Evolutionary conservation across 2,113 vertebrate species (phyloP).

Genomic region (Cynopterus brachyotis): DNA sequence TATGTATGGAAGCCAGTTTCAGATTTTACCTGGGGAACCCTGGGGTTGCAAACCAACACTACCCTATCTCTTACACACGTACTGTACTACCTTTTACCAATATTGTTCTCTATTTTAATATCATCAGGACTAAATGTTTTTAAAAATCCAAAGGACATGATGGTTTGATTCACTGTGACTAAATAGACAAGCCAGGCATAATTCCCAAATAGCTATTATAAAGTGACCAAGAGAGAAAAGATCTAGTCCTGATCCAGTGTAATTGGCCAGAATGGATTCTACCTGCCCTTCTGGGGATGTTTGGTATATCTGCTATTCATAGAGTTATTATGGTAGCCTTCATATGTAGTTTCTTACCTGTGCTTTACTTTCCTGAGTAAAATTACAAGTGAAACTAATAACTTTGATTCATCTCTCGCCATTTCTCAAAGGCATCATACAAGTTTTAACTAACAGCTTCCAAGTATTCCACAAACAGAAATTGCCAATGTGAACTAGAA

Average conservation of each 20-base stretch:
- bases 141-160: background rate
- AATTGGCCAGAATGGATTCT: background rate
- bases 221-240: background rate
- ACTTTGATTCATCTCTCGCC: background rate
- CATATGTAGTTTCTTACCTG: background rate
- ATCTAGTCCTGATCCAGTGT: background rate
- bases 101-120: background rate
- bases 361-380: background rate
- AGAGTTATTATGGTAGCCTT: background rate
- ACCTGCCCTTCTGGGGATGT: background rate
- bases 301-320: background rate
- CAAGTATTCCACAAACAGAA: background rate
- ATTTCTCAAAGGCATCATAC: background rate
- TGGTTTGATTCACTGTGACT: background rate
- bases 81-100: background rate
- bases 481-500: background rate
- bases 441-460: background rate
- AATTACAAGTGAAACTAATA: background rate
- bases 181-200: background rate
- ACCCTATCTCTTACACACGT: background rate
- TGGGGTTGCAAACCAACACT: background rate
- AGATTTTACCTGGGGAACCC: background rate
- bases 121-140: background rate
- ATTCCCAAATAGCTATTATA: background rate
- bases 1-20: background rate